A percentile compares a stretch with the other conserved stretches of the same genome.
phyloP scores from a whole-genome alignment of 2,797 vertebrate genomes.

The Tadarida brasiliensis region DNA sequence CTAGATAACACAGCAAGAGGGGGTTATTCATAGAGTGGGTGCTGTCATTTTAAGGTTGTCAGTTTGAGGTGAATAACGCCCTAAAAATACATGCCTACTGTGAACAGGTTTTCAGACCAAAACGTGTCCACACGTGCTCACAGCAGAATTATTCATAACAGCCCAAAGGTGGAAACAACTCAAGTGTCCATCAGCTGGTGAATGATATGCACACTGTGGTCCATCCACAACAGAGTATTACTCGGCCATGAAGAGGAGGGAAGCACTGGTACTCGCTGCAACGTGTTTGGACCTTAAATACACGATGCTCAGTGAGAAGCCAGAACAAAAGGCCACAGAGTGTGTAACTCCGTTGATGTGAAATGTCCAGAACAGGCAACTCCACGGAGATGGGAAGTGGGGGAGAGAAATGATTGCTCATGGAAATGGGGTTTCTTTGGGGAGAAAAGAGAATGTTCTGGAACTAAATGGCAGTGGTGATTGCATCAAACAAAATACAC shows the following conservation, averaged over 20 bases:
- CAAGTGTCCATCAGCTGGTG: background rate
- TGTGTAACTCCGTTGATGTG: background rate
- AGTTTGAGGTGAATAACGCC: background rate
- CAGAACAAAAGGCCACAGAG: background rate
- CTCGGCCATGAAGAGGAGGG: background rate
- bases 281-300: background rate
- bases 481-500: background rate
- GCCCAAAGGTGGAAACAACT: background rate
- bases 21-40: too few species aligned
- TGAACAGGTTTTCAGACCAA: background rate
- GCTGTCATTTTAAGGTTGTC: background rate
- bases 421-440: background rate
- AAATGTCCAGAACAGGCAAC: background rate
- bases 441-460: background rate
- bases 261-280: background rate
- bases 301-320: background rate
- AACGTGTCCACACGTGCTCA: rapidly evolving
- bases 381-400: background rate
- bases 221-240: too few species aligned
- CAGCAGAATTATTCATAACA: background rate
- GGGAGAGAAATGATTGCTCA: background rate
- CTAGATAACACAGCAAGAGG: too few species aligned
- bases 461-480: background rate
- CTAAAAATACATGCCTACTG: background rate
- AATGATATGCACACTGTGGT: background rate